phyloP scores from a whole-genome alignment of 2,797 vertebrate species.

The Poeciliopsis paucimaculata region DNA sequence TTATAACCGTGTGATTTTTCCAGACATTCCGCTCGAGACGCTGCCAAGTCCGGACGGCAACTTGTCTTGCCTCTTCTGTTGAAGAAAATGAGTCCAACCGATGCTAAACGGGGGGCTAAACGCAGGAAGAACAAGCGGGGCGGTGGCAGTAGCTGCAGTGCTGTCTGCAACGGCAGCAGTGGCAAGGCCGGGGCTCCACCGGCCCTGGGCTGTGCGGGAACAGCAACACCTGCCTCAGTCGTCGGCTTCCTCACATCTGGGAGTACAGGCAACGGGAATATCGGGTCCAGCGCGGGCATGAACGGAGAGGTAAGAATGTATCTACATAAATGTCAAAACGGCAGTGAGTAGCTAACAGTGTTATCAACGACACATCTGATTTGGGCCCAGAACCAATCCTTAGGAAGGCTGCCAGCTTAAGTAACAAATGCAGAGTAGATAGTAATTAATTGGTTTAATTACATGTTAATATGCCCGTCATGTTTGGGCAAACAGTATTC shows the following conservation, averaged over 20 bases:
- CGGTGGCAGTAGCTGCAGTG: conserved; percentile 86
- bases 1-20: conserved; percentile 60
- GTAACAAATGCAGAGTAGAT: conserved; percentile 35
- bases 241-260: conserved; percentile 81
- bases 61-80: conserved; percentile 74
- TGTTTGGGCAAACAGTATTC: neutral
- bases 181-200: conserved; percentile 85
- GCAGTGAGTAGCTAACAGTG: conserved; percentile 33
- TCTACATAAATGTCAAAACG: conserved; percentile 50
- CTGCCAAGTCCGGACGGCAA: conserved; percentile 75
- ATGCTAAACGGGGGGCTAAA: conserved; percentile 96
- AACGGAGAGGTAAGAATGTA: conserved; percentile 82
- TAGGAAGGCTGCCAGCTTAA: conserved; percentile 46
- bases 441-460: conserved; percentile 20
- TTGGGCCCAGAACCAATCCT: conserved; percentile 61
- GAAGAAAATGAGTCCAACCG: conserved; percentile 92
- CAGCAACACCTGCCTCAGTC: conserved; percentile 76
- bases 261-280: conserved; percentile 63
- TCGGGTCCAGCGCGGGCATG: conserved; percentile 70
- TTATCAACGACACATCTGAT: conserved; percentile 71
- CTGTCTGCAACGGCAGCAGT: conserved; percentile 81
- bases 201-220: conserved; percentile 80
- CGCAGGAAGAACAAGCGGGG: conserved; percentile 98
- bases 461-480: neutral
- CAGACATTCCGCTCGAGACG: conserved; percentile 71